Evolutionary conservation across 1,140 invertebrate species (phyloP), one percentile per base, ranked within the genome.

Genomic region (Platyura marginata): DNA sequence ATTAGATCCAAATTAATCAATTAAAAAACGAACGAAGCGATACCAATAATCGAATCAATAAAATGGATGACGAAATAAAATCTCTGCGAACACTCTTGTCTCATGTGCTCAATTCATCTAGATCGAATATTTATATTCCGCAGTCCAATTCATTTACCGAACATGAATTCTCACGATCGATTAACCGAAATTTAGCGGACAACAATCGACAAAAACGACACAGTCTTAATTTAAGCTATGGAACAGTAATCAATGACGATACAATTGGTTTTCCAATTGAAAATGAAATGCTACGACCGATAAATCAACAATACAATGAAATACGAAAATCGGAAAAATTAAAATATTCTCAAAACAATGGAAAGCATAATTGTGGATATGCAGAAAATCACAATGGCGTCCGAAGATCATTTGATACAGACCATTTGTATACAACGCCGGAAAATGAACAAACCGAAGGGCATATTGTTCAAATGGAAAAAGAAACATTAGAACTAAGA

Each of bases 401-500:
- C n/a, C n/a, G n/a, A n/a, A n/a, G n/a, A n/a, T n/a, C n/a, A n/a
- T n/a, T 29, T 13, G 13, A n/a, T n/a, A 37, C 11, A 10, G 20
- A 13, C 8, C 20, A 40, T 10, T 9, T 9, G 20, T 23, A 38
- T 38, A 10, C 16, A 18, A 11, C 20, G 20, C 4, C 34, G 9
- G 15, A 38, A 3, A 38, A 21, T 13, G 36, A 38, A 19, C 10
- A 2, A 4, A n/a, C 16, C 16, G 36, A 38, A 3, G 3, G 18
- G 3, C 10, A 38, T 38, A 18, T 38, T 19, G 20, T 40, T 21
- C 20, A 40, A 23, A 21, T 32, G 15, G 58, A 51, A 46, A 53
- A 54, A 44, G 54, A 60, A 49, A 55, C 56, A 36, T 44, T 62
- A 15, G 59, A 64, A 42, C 49, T 69, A 8, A 51, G 65, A 44